Conservation (phyloP, 1,140 invertebrate genomes). For the Brachionus paranguensis region DNA sequence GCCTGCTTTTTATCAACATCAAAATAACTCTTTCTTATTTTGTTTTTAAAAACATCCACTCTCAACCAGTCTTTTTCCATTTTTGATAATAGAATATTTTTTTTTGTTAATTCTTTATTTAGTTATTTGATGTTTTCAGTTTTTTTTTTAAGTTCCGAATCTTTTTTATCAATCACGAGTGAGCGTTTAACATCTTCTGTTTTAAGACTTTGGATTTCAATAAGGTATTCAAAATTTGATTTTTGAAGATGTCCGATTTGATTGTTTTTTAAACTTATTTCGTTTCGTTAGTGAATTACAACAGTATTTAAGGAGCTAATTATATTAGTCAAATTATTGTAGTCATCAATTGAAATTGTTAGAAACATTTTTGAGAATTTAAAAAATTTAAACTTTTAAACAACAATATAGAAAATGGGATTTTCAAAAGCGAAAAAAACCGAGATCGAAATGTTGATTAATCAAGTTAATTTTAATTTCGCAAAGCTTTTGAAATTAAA, state of each 20-base stretch:
- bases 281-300: background rate
- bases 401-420: background rate
- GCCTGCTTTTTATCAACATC: background rate
- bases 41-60: background rate
- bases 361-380: background rate
- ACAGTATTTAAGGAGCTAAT: background rate
- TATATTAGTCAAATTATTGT: background rate
- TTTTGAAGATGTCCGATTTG: too few relatives aligned
- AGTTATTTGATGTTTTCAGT: background rate
- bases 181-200: too few relatives aligned
- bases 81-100: background rate
- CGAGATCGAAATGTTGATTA: too few relatives aligned
- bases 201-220: too few relatives aligned
- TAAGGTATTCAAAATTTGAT: too few relatives aligned
- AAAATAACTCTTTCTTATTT: background rate
- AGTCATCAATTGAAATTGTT: background rate
- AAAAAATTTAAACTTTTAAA: background rate
- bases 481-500: too few relatives aligned
- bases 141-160: too few relatives aligned
- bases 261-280: too few relatives aligned
- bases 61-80: background rate
- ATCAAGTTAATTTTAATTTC: too few relatives aligned
- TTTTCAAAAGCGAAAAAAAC: too few relatives aligned
- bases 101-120: background rate
- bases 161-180: too few relatives aligned